Conservation (phyloP, 2,888 invertebrate genomes). For the Alsophila aescularia region DNA sequence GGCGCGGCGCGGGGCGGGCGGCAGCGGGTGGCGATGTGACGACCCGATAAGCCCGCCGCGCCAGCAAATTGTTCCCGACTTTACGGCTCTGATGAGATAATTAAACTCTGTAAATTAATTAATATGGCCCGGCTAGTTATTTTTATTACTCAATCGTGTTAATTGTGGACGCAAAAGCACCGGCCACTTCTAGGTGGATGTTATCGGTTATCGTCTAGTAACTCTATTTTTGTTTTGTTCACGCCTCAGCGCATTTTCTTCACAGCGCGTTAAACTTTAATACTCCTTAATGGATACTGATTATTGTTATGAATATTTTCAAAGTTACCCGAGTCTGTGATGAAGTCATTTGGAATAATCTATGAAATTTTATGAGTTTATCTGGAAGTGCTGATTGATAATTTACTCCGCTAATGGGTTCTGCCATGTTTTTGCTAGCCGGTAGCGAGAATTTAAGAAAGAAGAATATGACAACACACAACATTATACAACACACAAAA, state of each 20-base stretch:
- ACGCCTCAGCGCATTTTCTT: slow-evolving; percentile 35
- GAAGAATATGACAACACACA: neutral
- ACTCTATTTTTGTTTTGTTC: slow-evolving; percentile 31
- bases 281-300: slow-evolving; percentile 29
- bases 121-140: slow-evolving; percentile 68
- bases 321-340: slow-evolving; percentile 2
- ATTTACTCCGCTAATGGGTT: slow-evolving; percentile 23
- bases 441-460: neutral
- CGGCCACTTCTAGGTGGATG: slow-evolving; percentile 54
- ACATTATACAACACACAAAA: too few relatives aligned
- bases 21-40: slow-evolving; percentile 61
- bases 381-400: slow-evolving; percentile 23
- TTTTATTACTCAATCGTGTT: slow-evolving; percentile 70
- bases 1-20: slow-evolving; percentile 33
- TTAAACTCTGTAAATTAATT: slow-evolving; percentile 80
- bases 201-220: slow-evolving; percentile 23
- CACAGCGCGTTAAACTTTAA: slow-evolving; percentile 37
- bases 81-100: slow-evolving; percentile 77
- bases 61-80: slow-evolving; percentile 69
- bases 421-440: neutral
- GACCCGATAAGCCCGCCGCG: slow-evolving; percentile 67
- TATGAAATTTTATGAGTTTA: slow-evolving; percentile 10
- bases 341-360: slow-evolving; percentile 20
- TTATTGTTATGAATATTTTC: slow-evolving; percentile 31
- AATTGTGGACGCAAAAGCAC: slow-evolving; percentile 62